Base-by-base conservation (phyloP, 2,888 invertebrate genomes). In the Microplitis manilae region DNA sequence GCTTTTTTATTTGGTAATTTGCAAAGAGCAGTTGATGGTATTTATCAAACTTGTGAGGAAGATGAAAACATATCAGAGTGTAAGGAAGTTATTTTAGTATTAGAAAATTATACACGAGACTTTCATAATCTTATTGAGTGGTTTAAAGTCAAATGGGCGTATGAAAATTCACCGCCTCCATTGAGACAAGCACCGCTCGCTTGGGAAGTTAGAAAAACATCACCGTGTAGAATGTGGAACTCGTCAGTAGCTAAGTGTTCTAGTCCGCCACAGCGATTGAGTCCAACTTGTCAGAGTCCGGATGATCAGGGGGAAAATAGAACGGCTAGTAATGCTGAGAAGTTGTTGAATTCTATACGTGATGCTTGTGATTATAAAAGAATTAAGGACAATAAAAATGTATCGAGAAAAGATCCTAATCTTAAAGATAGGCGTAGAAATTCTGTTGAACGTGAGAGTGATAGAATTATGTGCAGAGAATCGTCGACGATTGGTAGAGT, bases 181-280 rank as follows among this genome's bases (percentile, higher is more conserved):
- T 93, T 97, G 86, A 92, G 97, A 84, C 97, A 97, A 0, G 95
- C 95, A 68, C 97, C 98, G 17, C 91, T 98, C 74, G 96, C 98
- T 0, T 98, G 98, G 98, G 98, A 98, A 90, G 95, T 98, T 62
- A 93, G 98, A 79, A 98, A 98, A 91, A 96, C 96, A 62, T 96
- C 90, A 1, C 90, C 90, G 0, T 89, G 90, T 77, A 83, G 90
- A 69, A 85, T 86, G 2, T 89, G 87, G 87, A 88, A 84, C 74
- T 85, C 88, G 2, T 84, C 85, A 2, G 74, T 79, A 68, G 83
- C 87, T 76, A 89, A 87, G 80, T 83, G 90, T 15, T 90, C 90
- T 38, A 91, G 91, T 84, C 91, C 91, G 7, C 82, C 90, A 68
- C 91, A 90, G 75, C 86, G 87, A 75, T 77, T 81, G 9, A 88